These are phyloP conservation scores for Drosophila simulans DNA, from an alignment of 1,140 invertebrate species.

Conservation along the genomic window DNA sequence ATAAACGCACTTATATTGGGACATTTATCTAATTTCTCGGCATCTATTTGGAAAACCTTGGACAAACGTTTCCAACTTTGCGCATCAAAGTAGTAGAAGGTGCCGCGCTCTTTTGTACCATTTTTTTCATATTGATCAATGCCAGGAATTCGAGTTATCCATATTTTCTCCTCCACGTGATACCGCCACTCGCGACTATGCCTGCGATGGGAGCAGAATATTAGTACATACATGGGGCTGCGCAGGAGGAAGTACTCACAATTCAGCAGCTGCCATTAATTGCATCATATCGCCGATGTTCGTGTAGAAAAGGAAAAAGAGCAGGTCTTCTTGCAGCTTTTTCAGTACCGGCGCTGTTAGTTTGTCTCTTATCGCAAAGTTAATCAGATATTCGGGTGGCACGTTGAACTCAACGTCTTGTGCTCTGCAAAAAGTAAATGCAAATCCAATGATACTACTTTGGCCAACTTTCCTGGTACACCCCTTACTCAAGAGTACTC, in stretches of 20 bases:
- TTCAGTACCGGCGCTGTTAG: constrained; percentile 97
- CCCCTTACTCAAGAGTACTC: no score
- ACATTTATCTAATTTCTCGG: constrained; percentile 95
- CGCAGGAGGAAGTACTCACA: constrained; percentile 89
- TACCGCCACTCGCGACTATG: constrained; percentile 99
- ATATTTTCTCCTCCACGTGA: constrained; percentile 99
- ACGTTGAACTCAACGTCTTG: constrained; percentile 99
- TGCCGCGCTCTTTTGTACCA: constrained; percentile 97
- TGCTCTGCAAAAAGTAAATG: constrained; percentile 87
- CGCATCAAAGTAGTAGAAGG: constrained; percentile 99
- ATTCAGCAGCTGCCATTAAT: constrained; percentile 96
- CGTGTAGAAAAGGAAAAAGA: constrained; percentile 99
- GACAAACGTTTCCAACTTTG: constrained; percentile 97
- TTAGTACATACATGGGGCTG: background rate
- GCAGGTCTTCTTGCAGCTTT: constrained; percentile 98
- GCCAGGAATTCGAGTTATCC: constrained; percentile 98
- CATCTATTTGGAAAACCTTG: constrained; percentile 98
- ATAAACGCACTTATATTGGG: constrained; percentile 85
- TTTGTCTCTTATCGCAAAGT: constrained; percentile 95
- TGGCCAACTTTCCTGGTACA: no score
- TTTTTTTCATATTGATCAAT: constrained; percentile 95
- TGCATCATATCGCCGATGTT: constrained; percentile 99
- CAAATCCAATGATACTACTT: background rate
- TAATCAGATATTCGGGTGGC: constrained; percentile 99
- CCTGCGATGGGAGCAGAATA: constrained; percentile 85